Base-by-base conservation (phyloP, 1,140 invertebrate genomes). In the Drosophila takahashii region DNA sequence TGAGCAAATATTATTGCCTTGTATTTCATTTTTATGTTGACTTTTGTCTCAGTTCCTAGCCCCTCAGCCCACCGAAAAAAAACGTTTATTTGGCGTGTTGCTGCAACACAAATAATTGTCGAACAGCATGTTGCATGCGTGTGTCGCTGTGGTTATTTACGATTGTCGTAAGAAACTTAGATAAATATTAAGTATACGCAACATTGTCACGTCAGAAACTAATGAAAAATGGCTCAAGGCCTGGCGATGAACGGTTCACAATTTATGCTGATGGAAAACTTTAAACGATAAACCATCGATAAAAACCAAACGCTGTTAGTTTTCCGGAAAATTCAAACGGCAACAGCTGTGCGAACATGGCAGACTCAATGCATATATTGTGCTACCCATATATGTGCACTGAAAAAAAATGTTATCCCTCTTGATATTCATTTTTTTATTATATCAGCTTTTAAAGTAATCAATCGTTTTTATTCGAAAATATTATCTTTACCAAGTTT, bases 41-140 rank as follows among this genome's bases (percentile, higher is more conserved):
- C 83, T 86, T 87, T 61, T 74, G 83, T 60, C 75, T 77, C 79
- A 64, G 57, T 45, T 56, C 39, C 7, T 32, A 22, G 39, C 39
- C 34, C 18, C 41, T 51, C 27, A 47, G 58, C 29, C 57, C 60
- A 29, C 44, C 36, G 26, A 50, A 50, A 58, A 39, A 70, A 73
- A 81, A 89, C 79, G 64, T 83, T 89, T 87, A 83, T 87, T 87
- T 87, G 71, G 76, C 84, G 84, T 89, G 83, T 87, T 87, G 79
- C 83, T 70, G 79, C 84, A 86, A 89, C 79, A 83, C 83, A 87
- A 87, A 89, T 87, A 87, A 87, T 87, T 87, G 83, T 87, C 83
- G 72, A 84, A 74, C 84, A 89, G 83, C 84, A 87, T 87, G 83
- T 87, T 83, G 84, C 84, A 65, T 50, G 48, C 70, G 62, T 47